Conservation (phyloP, 1,140 invertebrate genomes). For the Drosophila repletoides region DNA sequence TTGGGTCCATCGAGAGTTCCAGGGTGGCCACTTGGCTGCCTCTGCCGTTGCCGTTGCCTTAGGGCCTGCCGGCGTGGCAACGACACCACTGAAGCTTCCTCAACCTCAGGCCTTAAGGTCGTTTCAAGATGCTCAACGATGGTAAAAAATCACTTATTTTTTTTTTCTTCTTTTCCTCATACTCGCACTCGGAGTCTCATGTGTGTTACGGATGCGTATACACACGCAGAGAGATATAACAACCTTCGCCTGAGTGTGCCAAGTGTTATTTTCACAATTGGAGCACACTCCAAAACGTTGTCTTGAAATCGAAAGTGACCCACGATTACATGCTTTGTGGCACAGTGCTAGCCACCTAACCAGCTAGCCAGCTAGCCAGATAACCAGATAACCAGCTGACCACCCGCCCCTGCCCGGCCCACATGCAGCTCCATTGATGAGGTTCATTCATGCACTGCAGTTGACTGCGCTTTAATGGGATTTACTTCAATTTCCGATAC, state of each 20-base stretch:
- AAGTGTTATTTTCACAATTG: conserved; percentile 80
- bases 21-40: conserved; percentile 13
- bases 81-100: conserved; percentile 30
- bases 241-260: conserved; percentile 69
- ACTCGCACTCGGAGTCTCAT: neutral
- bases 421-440: conserved; percentile 49
- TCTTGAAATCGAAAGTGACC: conserved; percentile 73
- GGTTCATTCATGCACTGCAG: conserved; percentile 54
- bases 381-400: neutral
- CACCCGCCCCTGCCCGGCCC: neutral
- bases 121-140: conserved; percentile 6
- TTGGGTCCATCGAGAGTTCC: conserved; percentile 25
- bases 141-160: conserved; percentile 6
- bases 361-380: conserved; percentile 17
- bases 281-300: conserved; percentile 63
- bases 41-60: neutral
- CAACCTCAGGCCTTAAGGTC: conserved; percentile 10
- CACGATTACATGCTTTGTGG: conserved; percentile 59
- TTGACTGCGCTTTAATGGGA: neutral
- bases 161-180: neutral
- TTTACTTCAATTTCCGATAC: neutral
- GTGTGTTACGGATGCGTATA: conserved; percentile 40
- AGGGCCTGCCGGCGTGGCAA: conserved; percentile 23
- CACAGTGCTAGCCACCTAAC: conserved; percentile 6
- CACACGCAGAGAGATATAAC: conserved; percentile 11